Conservation (phyloP, 2,888 invertebrate species). For the Stenurella melanura region DNA sequence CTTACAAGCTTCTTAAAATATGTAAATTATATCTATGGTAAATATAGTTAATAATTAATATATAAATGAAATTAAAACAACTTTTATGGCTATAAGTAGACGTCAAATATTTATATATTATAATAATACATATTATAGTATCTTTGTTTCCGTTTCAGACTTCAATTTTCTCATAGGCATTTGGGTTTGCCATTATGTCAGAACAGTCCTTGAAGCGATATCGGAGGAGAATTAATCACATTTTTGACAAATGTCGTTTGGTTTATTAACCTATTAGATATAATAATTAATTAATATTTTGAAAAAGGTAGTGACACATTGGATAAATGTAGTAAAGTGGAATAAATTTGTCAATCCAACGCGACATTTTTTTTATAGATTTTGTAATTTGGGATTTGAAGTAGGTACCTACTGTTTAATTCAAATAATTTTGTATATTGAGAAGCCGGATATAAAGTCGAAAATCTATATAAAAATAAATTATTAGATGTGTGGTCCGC, state of each 20-base stretch:
- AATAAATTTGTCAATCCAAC: not conserved
- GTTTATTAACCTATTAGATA: too few relatives aligned
- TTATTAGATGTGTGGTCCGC: not conserved
- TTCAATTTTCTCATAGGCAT: not conserved
- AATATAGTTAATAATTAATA: too few relatives aligned
- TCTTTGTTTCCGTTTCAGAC: not conserved
- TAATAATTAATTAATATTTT: not conserved
- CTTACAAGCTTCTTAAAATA: too few relatives aligned
- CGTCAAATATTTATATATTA: too few relatives aligned
- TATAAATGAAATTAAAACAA: too few relatives aligned
- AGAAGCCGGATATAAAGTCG: not conserved
- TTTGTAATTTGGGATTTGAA: not conserved
- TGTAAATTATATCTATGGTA: too few relatives aligned
- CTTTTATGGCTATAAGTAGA: too few relatives aligned
- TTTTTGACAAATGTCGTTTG: not conserved
- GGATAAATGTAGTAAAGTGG: not conserved
- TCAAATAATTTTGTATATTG: not conserved
- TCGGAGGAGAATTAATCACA: not conserved
- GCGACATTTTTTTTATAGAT: too few relatives aligned
- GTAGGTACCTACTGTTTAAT: not conserved
- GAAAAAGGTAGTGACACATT: not conserved
- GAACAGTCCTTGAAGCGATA: not conserved
- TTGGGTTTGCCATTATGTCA: constrained; percentile 22
- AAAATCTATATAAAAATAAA: not conserved
- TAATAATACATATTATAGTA: too few relatives aligned